Evolutionary conservation across 2,797 vertebrate species (phyloP), one percentile per base, ranked within the genome.

Genomic region (Urocyon cinereoargenteus): DNA sequence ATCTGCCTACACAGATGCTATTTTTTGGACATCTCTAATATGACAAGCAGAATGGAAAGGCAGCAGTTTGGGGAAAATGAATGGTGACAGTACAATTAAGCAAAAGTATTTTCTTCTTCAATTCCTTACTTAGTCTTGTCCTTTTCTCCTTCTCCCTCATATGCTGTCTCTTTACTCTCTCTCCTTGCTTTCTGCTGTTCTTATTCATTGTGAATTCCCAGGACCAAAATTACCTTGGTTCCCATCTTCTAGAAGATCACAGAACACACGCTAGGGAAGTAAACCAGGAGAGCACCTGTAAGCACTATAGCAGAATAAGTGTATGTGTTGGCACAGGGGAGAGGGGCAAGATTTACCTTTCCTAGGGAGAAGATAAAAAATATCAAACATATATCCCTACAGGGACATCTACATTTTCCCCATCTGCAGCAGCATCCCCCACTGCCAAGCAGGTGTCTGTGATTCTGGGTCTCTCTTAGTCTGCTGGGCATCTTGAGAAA

Each of bases 251-350:
- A 77, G n/a, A 77, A 86, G 26, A 91, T 6, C n/a, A 75, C 4
- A 66, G 7, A 49, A 7, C 57, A 6, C 1, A 0, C 1, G 0
- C 15, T 5, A 45, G 14, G 7, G 22, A 84, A 66, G 11, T 28
- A 36, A 77, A 18, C 0, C 21, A 22, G 6, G 4, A 10, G 21
- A 51, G 24, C 8, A 0, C 1, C 1, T 6, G 3, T 0, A n/a
- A 24, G 14, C 19, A 3, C 5, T 24, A 0, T 0, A 22, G 10
- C 24, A 26, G 16, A 36, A 1, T 55, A 22, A 36, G 4, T 26
- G 24, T 28, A 40, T 16, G 24, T 49, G 40, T 22, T 28, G 75
- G 18, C 1, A 5, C 64, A n/a, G 3, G 9, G 4, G 11, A 12
- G 6, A 40, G 70, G 70, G 70, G 70, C 0, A 45, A 10, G 34